Conservation (phyloP, 2,888 invertebrate genomes). For the Keiferia lycopersicella region DNA sequence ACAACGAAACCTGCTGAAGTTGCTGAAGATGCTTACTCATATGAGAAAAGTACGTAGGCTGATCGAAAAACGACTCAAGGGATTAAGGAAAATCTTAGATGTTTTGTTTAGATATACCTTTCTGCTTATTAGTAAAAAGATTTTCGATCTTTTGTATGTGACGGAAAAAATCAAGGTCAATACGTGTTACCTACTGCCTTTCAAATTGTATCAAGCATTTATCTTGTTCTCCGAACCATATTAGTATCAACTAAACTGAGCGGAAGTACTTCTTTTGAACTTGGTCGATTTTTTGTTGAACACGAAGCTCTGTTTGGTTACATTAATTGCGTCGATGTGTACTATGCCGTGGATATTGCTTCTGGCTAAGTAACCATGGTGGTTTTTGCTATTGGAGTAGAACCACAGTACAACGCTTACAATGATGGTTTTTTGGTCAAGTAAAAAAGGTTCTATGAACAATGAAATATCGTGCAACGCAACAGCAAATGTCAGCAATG, state of each 20-base stretch:
- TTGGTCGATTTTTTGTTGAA: not conserved
- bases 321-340: not conserved
- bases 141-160: not conserved
- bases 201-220: not conserved
- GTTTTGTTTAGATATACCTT: too few relatives aligned
- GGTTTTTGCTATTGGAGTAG: slow-evolving; percentile 1
- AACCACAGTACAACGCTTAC: not conserved
- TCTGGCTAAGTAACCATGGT: not conserved
- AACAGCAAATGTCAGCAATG: slow-evolving; percentile 48
- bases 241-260: not conserved
- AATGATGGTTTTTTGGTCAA: slow-evolving; percentile 10
- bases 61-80: too few relatives aligned
- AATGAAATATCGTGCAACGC: slow-evolving; percentile 39
- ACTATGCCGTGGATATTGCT: not conserved
- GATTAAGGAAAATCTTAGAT: too few relatives aligned
- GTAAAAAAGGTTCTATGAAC: slow-evolving; percentile 24
- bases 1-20: not conserved
- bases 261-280: slow-evolving; percentile 6
- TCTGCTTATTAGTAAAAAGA: too few relatives aligned
- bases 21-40: not conserved
- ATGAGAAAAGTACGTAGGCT: not conserved
- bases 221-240: not conserved
- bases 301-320: not conserved
- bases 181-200: not conserved
- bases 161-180: not conserved